phyloP scores from a whole-genome alignment of 1,140 invertebrate species.

The Trissolcus basalis region DNA sequence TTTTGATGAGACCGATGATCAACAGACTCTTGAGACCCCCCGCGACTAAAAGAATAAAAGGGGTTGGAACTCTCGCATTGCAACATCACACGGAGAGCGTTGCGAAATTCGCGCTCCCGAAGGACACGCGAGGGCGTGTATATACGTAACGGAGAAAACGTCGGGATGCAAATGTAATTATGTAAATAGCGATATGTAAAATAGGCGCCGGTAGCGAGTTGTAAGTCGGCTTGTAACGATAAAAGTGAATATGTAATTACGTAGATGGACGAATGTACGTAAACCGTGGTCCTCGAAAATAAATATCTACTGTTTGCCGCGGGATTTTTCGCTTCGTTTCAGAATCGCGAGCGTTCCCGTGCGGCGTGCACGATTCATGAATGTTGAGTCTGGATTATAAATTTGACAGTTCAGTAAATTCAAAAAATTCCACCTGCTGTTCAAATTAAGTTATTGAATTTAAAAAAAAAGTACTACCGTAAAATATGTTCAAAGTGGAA shows the following conservation, averaged over 20 bases:
- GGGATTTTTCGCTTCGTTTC: conserved; percentile 35
- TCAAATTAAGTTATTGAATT: no score
- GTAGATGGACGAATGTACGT: conserved; percentile 59
- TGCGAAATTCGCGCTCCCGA: conserved; percentile 47
- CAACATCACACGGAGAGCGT: no score
- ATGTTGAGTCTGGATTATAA: no score
- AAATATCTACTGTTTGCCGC: conserved; percentile 35
- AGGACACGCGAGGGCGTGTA: conserved; percentile 48
- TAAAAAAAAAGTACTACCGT: no score
- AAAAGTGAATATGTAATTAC: conserved; percentile 69
- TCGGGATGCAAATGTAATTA: conserved; percentile 67
- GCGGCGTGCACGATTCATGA: conserved; percentile 4
- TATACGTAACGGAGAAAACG: conserved; percentile 52
- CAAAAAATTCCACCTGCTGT: no score
- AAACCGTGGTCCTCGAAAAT: conserved; percentile 64
- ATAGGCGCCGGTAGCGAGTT: conserved; percentile 47
- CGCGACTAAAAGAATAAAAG: conserved; percentile 50
- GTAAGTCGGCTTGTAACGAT: conserved; percentile 63
- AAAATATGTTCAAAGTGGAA: no score
- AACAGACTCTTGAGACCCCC: conserved; percentile 63
- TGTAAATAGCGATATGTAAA: conserved; percentile 65
- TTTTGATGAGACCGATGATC: conserved; percentile 61
- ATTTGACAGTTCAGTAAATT: no score
- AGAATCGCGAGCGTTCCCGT: conserved; percentile 32
- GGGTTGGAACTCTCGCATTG: conserved; percentile 5